Percentiles rank a stretch among this genome's conserved stretches.
These are phyloP conservation scores for Ylistrum balloti DNA, from an alignment of 1,140 invertebrate genomes.

Conservation along the genomic window DNA sequence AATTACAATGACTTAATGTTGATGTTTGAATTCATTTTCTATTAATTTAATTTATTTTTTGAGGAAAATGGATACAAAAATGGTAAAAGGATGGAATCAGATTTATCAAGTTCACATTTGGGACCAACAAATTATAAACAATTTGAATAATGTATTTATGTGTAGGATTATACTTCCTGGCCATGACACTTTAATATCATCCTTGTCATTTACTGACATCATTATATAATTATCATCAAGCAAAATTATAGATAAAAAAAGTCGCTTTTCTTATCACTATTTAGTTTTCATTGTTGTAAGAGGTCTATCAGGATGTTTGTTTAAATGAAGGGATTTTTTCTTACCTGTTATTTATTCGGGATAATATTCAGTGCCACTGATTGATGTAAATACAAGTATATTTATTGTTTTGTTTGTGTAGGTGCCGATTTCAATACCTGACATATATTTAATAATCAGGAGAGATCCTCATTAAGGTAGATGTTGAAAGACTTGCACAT, in stretches of 20 bases:
- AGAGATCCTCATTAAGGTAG: too few species aligned
- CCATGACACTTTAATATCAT: neutral
- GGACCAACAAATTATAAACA: too few species aligned
- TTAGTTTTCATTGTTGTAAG: too few species aligned
- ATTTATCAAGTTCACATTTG: neutral
- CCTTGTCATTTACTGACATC: neutral
- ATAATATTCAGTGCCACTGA: neutral
- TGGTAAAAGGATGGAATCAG: neutral
- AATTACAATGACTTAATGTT: too few species aligned
- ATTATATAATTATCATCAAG: neutral
- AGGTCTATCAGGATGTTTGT: neutral
- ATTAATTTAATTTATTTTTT: too few species aligned
- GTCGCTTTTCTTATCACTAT: neutral
- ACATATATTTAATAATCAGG: too few species aligned
- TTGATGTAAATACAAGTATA: neutral
- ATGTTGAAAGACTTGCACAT: too few species aligned
- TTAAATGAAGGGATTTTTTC: neutral
- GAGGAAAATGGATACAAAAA: too few species aligned
- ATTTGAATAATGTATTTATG: too few species aligned
- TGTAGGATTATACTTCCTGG: too few species aligned
- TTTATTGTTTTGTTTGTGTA: conserved; percentile 19
- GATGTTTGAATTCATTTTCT: too few species aligned
- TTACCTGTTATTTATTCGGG: neutral
- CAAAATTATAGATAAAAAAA: neutral
- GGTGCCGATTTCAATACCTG: too few species aligned